Evolutionary conservation across 2,113 vertebrate genomes (phyloP).

Genomic region (Heteronetta atricapilla): DNA sequence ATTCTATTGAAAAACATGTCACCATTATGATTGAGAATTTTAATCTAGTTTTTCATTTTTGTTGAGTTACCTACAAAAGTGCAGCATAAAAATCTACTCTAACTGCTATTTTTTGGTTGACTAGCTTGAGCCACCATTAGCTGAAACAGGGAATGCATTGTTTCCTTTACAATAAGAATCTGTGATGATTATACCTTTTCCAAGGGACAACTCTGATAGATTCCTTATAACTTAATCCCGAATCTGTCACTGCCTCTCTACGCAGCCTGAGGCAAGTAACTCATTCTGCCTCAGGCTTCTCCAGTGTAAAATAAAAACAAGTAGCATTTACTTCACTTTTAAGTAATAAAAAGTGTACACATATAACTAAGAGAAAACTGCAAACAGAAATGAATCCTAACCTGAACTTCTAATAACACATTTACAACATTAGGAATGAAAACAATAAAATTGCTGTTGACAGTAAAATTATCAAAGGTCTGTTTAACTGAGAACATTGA

Average conservation of each 20-base stretch:
- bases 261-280: background rate
- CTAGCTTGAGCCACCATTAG: background rate
- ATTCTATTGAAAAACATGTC: background rate
- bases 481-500: background rate
- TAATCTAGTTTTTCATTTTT: background rate
- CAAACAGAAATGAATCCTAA: background rate
- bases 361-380: background rate
- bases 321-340: background rate
- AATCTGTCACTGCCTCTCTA: background rate
- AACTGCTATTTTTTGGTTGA: background rate
- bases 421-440: background rate
- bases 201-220: background rate
- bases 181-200: background rate
- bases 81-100: background rate
- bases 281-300: background rate
- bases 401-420: no score
- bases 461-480: background rate
- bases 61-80: background rate
- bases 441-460: background rate
- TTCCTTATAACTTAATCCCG: background rate
- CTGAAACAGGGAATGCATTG: background rate
- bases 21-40: background rate
- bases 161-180: background rate
- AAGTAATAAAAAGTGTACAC: background rate
- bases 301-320: background rate